Conservation (phyloP, 1,140 invertebrate genomes). For the Drosophila gunungcola region DNA sequence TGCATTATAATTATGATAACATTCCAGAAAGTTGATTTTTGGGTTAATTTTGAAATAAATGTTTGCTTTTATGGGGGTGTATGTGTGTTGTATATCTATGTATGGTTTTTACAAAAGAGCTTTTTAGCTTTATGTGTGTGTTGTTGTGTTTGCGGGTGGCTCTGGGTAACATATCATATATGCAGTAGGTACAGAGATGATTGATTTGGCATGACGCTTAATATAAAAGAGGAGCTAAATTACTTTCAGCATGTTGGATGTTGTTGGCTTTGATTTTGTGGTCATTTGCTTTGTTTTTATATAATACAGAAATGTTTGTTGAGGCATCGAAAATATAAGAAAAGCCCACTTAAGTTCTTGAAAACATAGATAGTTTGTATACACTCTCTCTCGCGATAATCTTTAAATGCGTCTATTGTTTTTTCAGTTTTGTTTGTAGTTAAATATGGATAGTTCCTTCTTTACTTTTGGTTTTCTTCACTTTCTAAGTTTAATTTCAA, state of each 20-base stretch:
- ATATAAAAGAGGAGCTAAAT: background rate
- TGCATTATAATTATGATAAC: conserved; percentile 61
- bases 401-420: background rate
- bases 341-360: no score
- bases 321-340: background rate
- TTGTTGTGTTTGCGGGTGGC: conserved; percentile 19
- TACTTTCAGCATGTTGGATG: conserved; percentile 37
- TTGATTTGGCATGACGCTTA: conserved; percentile 48
- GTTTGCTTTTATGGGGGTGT: conserved; percentile 18
- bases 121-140: conserved; percentile 10
- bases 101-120: conserved; percentile 31
- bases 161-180: conserved; percentile 29
- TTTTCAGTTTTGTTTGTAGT: background rate
- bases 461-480: conserved; percentile 2
- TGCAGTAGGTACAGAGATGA: conserved; percentile 36
- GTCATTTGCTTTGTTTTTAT: conserved; percentile 12
- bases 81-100: conserved; percentile 32
- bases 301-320: conserved; percentile 21
- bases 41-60: conserved; percentile 55
- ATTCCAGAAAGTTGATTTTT: conserved; percentile 54
- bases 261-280: conserved; percentile 33
- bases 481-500: conserved; percentile 15
- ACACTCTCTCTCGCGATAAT: background rate
- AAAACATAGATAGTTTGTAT: background rate
- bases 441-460: background rate